Evolutionary conservation across 2,888 invertebrate genomes (phyloP), one percentile per base, ranked within the genome.

Genomic region (Tenthredo livida): DNA sequence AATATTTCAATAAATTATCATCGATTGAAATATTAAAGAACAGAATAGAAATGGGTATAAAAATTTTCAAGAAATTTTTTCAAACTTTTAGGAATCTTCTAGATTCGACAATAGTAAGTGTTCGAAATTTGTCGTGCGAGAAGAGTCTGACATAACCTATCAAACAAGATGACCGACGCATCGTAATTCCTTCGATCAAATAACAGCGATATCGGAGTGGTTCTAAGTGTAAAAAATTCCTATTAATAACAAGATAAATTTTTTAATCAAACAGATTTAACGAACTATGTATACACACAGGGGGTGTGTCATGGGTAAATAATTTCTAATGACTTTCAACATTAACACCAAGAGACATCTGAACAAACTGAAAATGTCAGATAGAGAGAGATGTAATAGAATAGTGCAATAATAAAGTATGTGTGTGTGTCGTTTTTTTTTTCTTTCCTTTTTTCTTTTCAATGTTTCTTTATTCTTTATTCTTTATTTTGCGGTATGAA

Each of bases 351-450:
- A 73, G 73, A 54, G 77, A 50, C 77, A 77, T 77, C 33, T 77
- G 77, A 77, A 77, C 33, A 77, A 77, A 29, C 29, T n/a, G n/a
- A 54, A 77, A 50, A 77, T 54, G 77, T 54, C 73, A 73, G n/a
- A 47, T 25, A 21, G 6, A 67, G 67, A 67, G 25, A 33, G 33
- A 70, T 17, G 12, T 33, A 37, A 17, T 33, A 33, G 25, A 33
- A 70, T 70, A 37, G 7, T 73, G n/a, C 7, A 47, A 47, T 47
- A 47, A 47, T 47, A 47, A 47, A 47, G 47, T 47, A 10, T 47
- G 47, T 47, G 47, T 37, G 70, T 9, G 70, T 17, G 33, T 43
- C 10, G 25, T 61, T 25, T 25, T 29, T 17, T 70, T 15, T 47
- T 15, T 6, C 12, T 72, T 6, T 12, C 29, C 2, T 29, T 29